Conservation (phyloP, 1,140 invertebrate genomes). For the Gryon sp. region DNA sequence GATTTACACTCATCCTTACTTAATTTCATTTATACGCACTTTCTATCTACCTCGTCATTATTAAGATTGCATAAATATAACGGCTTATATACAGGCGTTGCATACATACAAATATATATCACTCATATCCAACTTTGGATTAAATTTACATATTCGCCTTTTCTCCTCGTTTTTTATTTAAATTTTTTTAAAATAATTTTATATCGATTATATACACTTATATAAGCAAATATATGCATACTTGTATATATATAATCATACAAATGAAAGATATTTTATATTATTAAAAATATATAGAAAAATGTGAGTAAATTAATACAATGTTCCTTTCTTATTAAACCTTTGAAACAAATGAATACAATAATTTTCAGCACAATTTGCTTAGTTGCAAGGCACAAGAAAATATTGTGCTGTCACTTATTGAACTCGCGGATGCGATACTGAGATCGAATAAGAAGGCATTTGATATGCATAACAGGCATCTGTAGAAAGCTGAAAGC, state of each 20-base stretch:
- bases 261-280: too few relatives aligned
- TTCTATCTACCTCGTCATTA: slow-evolving; percentile 51
- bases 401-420: slow-evolving; percentile 47
- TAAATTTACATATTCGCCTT: slow-evolving; percentile 1
- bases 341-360: slow-evolving; percentile 51
- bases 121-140: slow-evolving; percentile 45
- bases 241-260: slow-evolving; percentile 11
- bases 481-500: slow-evolving; percentile 36
- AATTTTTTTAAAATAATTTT: too few relatives aligned
- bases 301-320: too few relatives aligned
- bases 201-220: too few relatives aligned
- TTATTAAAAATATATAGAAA: slow-evolving; percentile 43
- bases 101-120: slow-evolving; percentile 52
- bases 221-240: too few relatives aligned
- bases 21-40: slow-evolving; percentile 22
- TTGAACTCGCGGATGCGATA: slow-evolving; percentile 34
- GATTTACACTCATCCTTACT: slow-evolving; percentile 37
- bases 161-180: too few relatives aligned
- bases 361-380: slow-evolving; percentile 16
- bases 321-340: neutral
- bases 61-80: slow-evolving; percentile 52
- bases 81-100: slow-evolving; percentile 46
- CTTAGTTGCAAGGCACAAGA: slow-evolving; percentile 47
- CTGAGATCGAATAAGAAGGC: slow-evolving; percentile 36
- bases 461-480: slow-evolving; percentile 53